A percentile compares a stretch with the other conserved stretches of the same genome.
phyloP scores from a whole-genome alignment of 2,888 invertebrate species.

The Tipula helvola region DNA sequence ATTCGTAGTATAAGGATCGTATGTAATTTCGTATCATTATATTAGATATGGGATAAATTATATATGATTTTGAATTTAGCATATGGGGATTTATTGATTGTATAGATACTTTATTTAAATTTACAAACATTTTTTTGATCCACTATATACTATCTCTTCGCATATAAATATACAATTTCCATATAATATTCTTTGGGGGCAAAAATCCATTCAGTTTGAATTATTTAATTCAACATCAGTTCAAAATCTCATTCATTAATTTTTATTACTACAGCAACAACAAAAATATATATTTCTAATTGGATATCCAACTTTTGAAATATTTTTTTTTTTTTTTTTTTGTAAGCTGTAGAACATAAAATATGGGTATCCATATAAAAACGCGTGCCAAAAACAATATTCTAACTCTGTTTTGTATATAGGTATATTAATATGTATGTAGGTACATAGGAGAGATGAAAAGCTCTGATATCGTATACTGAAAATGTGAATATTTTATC shows the following conservation, averaged over 20 bases:
- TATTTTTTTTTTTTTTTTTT: no score
- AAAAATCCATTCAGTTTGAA: not conserved
- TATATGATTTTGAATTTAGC: not conserved
- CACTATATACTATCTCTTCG: not conserved
- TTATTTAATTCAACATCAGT: not conserved
- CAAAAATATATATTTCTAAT: not conserved
- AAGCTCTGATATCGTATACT: not conserved
- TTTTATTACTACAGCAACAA: not conserved
- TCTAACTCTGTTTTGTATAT: not conserved
- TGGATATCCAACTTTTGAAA: not conserved
- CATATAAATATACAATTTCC: not conserved
- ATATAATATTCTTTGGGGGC: not conserved
- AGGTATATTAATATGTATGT: not conserved
- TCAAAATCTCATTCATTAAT: not conserved
- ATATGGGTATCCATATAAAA: not conserved
- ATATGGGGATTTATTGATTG: not conserved
- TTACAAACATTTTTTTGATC: not conserved
- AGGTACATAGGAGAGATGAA: not conserved
- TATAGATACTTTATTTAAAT: not conserved
- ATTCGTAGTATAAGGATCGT: not conserved
- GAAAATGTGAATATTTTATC: not conserved
- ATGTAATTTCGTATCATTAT: not conserved
- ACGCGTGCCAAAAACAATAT: not conserved
- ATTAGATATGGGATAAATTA: not conserved
- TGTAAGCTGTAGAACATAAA: not conserved